Base-by-base conservation (phyloP, 2,797 vertebrate genomes). In the Buphagus erythrorhynchus region DNA sequence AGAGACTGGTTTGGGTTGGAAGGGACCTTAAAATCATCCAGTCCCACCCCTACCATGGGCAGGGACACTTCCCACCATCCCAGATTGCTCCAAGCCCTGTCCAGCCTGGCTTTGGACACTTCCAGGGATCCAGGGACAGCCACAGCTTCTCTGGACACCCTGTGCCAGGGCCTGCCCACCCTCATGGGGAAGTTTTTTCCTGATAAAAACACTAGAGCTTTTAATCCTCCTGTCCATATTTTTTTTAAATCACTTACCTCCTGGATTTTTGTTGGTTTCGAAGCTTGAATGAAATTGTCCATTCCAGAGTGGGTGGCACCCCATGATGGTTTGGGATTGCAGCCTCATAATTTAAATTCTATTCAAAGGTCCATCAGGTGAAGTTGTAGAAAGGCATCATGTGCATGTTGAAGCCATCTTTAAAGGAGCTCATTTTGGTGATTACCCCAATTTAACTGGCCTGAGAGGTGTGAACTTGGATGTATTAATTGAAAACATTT, bases 41-140 rank as follows among this genome's bases (percentile, higher is more conserved):
- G 16, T 38, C 3, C 20, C 48, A 38, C 8, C 26, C 43, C 15
- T 67, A 6, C 61, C n/a, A 38, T 24, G 62, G 35, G 4, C 45
- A 67, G 62, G 52, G 36, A 58, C 51, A 38, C 24, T 28, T 72
- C 0, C 28, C 19, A n/a, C 43, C 3, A 0, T 10, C n/a, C 43
- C 67, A 58, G 51, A 2, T 0, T 38, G n/a, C 36, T 58, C 51
- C 51, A 25, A 57, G 24, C 13, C 35, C 16, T 0, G 0, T 48
- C 42, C 66, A 72, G 0, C n/a, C 74, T 36, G n/a, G 6, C 43
- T 45, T 38, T 29, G 75, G 66, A 0, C 43, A 65, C 7, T 69
- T 0, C 18, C 66, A 63, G 71, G 38, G 28, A 59, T 59, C 28
- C 71, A 75, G 42, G 36, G 9, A 6, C 66, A 78, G 26, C 58